Percentiles rank a stretch among this genome's conserved stretches.
Evolutionary conservation across 2,888 invertebrate genomes (phyloP).

Genomic region (Patella ulyssiponensis): DNA sequence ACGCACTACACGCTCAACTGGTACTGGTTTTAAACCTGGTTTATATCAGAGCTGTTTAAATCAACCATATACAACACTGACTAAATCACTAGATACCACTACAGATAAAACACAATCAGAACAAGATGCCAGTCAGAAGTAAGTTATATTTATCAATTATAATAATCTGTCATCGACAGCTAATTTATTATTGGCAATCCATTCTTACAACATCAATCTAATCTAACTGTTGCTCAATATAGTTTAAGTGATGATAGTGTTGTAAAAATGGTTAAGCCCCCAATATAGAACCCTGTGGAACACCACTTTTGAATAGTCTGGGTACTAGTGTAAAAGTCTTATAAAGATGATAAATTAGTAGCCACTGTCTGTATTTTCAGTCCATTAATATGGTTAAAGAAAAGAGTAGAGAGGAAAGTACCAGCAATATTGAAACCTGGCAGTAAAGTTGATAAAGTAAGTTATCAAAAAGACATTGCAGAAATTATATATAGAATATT

Average conservation of each 20-base stretch:
- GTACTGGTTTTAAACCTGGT: slow-evolving; percentile 62
- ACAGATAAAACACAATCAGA: slow-evolving; percentile 51
- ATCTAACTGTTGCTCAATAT: too few relatives aligned
- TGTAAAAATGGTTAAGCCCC: too few relatives aligned
- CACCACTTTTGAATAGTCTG: too few relatives aligned
- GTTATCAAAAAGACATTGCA: neutral
- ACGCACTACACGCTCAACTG: slow-evolving; percentile 57
- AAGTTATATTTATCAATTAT: slow-evolving; percentile 10
- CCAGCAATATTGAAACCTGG: slow-evolving; percentile 73
- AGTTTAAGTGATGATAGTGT: too few relatives aligned
- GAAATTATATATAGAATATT: neutral
- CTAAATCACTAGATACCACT: slow-evolving; percentile 69
- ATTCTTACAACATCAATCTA: too few relatives aligned
- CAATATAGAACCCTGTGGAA: too few relatives aligned
- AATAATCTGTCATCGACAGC: too few relatives aligned
- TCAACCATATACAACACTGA: slow-evolving; percentile 72
- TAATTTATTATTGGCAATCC: too few relatives aligned
- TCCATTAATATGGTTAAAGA: slow-evolving; percentile 70
- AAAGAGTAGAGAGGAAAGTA: slow-evolving; percentile 70
- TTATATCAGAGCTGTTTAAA: slow-evolving; percentile 72
- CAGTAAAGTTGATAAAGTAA: slow-evolving; percentile 70
- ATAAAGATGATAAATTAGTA: too few relatives aligned
- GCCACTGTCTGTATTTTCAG: slow-evolving; percentile 47
- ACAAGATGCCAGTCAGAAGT: slow-evolving; percentile 62
- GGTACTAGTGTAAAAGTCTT: too few relatives aligned